Conservation (phyloP, 2,888 invertebrate genomes). For the Oligia strigilis region DNA sequence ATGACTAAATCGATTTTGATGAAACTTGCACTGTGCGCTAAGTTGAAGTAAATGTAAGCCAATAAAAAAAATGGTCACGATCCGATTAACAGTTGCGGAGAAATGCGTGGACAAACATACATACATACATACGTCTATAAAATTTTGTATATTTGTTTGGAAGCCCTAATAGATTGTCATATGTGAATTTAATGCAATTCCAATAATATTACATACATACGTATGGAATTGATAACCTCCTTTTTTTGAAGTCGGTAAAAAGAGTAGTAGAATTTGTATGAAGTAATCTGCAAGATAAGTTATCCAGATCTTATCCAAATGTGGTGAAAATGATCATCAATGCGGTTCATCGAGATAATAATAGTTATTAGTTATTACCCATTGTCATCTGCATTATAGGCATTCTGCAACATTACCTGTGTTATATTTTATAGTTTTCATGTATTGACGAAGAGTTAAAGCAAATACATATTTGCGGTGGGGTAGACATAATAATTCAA, state of each 20-base stretch:
- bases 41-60: too few relatives aligned
- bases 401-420: background rate
- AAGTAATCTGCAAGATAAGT: background rate
- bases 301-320: conserved; percentile 1
- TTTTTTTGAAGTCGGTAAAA: background rate
- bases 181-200: too few relatives aligned
- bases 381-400: background rate
- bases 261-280: background rate
- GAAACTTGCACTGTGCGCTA: too few relatives aligned
- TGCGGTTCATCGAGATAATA: background rate
- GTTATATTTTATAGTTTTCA: conserved; percentile 4
- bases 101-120: too few relatives aligned
- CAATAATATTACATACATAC: too few relatives aligned
- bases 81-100: too few relatives aligned
- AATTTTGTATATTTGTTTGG: too few relatives aligned
- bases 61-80: too few relatives aligned
- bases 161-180: too few relatives aligned
- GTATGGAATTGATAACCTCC: too few relatives aligned
- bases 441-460: background rate
- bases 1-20: too few relatives aligned
- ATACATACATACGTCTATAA: too few relatives aligned
- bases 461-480: conserved; percentile 4
- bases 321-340: background rate
- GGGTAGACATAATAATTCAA: background rate
- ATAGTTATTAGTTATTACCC: background rate